A percentile compares a stretch with the other conserved stretches of the same genome.
Conservation (phyloP, 2,113 vertebrate species). For the Vulpes vulpes region DNA sequence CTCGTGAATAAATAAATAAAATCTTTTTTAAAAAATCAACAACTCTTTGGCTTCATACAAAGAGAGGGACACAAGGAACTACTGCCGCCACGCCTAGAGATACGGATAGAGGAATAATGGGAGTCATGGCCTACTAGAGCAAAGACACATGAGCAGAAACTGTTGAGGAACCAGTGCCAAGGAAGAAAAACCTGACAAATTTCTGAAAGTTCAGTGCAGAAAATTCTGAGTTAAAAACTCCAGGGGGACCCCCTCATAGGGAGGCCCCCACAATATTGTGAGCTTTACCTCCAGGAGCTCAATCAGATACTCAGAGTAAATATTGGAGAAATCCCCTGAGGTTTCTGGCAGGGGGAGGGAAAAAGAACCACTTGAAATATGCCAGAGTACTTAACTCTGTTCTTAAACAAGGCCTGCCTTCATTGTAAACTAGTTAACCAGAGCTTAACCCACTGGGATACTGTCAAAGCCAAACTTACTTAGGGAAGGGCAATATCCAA, state of each 20-base stretch:
- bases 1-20: too few species aligned
- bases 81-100: not conserved
- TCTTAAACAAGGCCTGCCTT: not conserved
- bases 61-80: not conserved
- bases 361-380: not conserved
- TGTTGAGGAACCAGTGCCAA: accelerated
- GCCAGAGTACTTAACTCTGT: not conserved
- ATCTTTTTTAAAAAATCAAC: not conserved
- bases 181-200: not conserved
- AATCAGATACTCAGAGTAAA: not conserved
- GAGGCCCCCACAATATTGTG: not conserved
- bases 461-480: not conserved
- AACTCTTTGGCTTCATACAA: not conserved
- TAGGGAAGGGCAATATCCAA: not conserved
- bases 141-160: not conserved
- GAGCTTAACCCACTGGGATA: not conserved
- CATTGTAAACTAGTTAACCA: not conserved
- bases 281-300: not conserved
- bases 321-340: not conserved
- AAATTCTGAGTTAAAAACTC: not conserved
- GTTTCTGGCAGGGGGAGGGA: not conserved
- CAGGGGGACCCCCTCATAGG: not conserved
- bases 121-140: not conserved
- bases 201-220: not conserved
- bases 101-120: too few species aligned